Conservation (phyloP, 2,888 invertebrate species). For the Drosophila lutescens region DNA sequence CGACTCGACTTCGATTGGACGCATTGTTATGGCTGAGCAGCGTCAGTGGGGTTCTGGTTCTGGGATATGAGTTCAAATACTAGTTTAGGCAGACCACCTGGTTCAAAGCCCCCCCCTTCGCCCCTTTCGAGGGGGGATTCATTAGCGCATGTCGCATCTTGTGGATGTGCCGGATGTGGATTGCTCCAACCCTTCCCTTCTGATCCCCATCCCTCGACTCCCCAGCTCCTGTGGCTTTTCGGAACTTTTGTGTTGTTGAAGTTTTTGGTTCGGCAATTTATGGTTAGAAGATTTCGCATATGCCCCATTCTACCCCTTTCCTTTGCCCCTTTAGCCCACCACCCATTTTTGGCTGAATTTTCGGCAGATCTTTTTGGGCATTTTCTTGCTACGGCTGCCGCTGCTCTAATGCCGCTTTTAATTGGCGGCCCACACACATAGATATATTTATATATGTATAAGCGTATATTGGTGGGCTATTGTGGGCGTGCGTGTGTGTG, state of each 20-base stretch:
- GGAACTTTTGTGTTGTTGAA: slow-evolving; percentile 52
- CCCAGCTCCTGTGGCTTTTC: slow-evolving; percentile 10
- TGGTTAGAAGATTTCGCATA: slow-evolving; percentile 77
- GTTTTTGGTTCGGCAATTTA: slow-evolving; percentile 74
- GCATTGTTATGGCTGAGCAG: slow-evolving; percentile 22
- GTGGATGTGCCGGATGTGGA: slow-evolving; percentile 39
- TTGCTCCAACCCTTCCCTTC: neutral
- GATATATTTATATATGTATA: slow-evolving; percentile 8
- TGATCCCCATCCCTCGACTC: neutral
- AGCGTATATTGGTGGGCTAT: neutral
- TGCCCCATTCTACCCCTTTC: slow-evolving; percentile 40
- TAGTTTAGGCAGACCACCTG: slow-evolving; percentile 33
- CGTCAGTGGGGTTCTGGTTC: neutral
- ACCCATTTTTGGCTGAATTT: slow-evolving; percentile 50
- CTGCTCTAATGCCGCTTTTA: slow-evolving; percentile 73
- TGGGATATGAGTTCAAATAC: slow-evolving; percentile 20
- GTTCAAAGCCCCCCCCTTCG: neutral
- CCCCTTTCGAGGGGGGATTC: slow-evolving; percentile 43
- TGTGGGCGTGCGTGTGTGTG: slow-evolving; percentile 10
- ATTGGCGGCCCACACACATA: slow-evolving; percentile 67
- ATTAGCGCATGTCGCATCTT: slow-evolving; percentile 61
- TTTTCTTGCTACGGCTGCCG: slow-evolving; percentile 19
- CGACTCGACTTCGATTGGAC: slow-evolving; percentile 35
- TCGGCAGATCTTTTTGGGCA: slow-evolving; percentile 67
- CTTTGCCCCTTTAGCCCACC: too few species aligned